These are phyloP conservation scores for Tupiocoris notatus DNA, from an alignment of 2,888 invertebrate genomes.

Conservation along the genomic window DNA sequence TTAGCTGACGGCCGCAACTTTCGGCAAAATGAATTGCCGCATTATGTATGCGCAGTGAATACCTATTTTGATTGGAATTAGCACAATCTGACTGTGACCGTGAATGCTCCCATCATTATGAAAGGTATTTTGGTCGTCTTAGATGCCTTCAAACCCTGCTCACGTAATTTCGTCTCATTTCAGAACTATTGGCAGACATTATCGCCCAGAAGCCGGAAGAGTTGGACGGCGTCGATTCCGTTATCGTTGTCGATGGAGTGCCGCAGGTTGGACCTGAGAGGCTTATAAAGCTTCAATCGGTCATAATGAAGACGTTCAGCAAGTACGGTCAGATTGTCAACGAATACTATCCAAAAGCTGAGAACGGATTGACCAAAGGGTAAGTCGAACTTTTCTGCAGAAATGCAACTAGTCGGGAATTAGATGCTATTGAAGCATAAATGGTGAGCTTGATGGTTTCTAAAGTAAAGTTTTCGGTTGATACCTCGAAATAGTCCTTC, in stretches of 20 bases:
- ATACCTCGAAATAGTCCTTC: too few relatives aligned
- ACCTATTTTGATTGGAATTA: background rate
- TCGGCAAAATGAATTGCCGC: background rate
- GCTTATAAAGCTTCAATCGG: slow-evolving; percentile 86
- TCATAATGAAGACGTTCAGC: slow-evolving; percentile 85
- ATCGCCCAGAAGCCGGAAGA: slow-evolving; percentile 86
- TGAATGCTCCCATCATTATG: too few relatives aligned
- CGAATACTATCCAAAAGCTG: slow-evolving; percentile 81
- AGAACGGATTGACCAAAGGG: slow-evolving; percentile 83
- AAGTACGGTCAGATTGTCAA: slow-evolving; percentile 86
- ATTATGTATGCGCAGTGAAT: background rate
- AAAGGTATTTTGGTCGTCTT: too few relatives aligned
- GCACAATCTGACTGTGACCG: too few relatives aligned
- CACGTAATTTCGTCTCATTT: background rate
- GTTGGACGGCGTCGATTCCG: slow-evolving; percentile 93
- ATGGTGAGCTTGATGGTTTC: too few relatives aligned
- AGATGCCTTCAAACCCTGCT: too few relatives aligned
- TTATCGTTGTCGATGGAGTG: slow-evolving; percentile 93
- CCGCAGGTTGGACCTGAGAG: slow-evolving; percentile 92
- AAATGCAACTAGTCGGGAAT: too few relatives aligned
- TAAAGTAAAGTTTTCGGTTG: too few relatives aligned
- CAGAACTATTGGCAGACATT: slow-evolving; percentile 90
- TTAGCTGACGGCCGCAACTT: too few relatives aligned
- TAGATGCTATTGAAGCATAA: too few relatives aligned
- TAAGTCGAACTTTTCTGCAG: too few relatives aligned